Conservation (phyloP, 1,140 invertebrate species). For the Helicoverpa zea region DNA sequence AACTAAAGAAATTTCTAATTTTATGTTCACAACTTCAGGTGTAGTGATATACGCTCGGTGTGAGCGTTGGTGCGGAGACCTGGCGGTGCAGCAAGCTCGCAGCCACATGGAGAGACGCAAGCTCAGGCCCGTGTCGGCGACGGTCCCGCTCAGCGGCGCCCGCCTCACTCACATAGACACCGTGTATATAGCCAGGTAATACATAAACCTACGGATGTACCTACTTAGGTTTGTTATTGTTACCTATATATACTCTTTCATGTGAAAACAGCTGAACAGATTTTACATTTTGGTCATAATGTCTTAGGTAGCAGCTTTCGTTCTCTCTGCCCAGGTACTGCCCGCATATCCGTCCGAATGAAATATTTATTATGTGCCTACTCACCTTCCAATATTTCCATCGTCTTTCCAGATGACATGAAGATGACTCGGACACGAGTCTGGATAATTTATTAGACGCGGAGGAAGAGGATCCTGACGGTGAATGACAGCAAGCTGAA, state of each 20-base stretch:
- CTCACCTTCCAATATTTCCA: not conserved
- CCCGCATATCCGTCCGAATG: no score
- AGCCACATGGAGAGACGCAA: constrained; percentile 70
- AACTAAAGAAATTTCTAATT: no score
- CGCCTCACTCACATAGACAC: constrained; percentile 83
- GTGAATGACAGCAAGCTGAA: constrained; percentile 73
- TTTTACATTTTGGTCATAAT: no score
- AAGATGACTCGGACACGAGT: constrained; percentile 85
- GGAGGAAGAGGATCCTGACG: constrained; percentile 75
- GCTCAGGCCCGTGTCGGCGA: constrained; percentile 63
- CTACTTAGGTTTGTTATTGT: not conserved
- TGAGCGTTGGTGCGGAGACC: constrained; percentile 82
- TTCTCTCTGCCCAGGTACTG: no score
- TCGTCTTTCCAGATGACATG: constrained; percentile 81
- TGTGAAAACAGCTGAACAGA: no score
- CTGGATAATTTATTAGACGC: constrained; percentile 82
- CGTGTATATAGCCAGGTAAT: constrained; percentile 84
- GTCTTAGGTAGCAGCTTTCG: no score
- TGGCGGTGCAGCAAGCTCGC: constrained; percentile 75
- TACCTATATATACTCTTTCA: no score
- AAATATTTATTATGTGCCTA: no score
- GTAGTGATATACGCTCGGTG: constrained; percentile 84
- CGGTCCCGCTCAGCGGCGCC: constrained; percentile 65
- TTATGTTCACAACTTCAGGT: constrained; percentile 59
- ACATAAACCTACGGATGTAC: not conserved